phyloP scores from a whole-genome alignment of 2,113 vertebrate species.

The Trichomycterus rosablanca region DNA sequence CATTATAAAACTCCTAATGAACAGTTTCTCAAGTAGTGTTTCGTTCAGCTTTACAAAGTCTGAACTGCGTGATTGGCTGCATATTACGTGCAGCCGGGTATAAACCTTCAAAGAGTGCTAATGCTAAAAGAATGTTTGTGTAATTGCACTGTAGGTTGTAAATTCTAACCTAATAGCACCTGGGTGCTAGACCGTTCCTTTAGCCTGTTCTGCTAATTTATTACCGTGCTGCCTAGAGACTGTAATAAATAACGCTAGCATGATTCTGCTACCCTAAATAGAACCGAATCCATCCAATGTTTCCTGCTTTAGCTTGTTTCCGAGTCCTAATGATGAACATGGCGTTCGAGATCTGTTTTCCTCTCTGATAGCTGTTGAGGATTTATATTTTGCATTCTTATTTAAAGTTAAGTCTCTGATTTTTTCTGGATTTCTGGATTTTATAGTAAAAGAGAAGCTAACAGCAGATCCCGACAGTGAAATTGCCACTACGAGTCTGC shows the following conservation, averaged over 20 bases:
- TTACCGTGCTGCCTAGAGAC: constrained; percentile 10
- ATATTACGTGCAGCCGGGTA: constrained; percentile 15
- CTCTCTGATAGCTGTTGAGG: too few species aligned
- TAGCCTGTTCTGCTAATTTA: constrained; percentile 24
- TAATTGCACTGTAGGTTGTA: constrained; percentile 32
- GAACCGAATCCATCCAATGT: too few species aligned
- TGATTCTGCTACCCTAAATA: background rate
- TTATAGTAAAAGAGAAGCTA: constrained; percentile 94
- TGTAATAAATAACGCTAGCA: background rate
- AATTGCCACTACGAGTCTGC: constrained; percentile 96
- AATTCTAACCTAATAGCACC: constrained; percentile 28
- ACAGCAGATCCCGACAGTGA: constrained; percentile 99
- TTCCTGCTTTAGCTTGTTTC: too few species aligned
- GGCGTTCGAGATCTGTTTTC: too few species aligned
- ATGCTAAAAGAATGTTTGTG: constrained; percentile 31
- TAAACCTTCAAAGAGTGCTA: constrained; percentile 28
- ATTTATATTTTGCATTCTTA: too few species aligned
- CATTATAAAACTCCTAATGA: too few species aligned
- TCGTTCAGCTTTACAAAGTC: background rate
- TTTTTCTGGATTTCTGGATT: too few species aligned
- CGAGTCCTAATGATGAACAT: too few species aligned
- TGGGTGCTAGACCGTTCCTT: constrained; percentile 11
- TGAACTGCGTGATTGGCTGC: background rate
- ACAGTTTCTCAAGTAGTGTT: too few species aligned
- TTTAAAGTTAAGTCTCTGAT: too few species aligned